Percentiles rank a stretch among this genome's conserved stretches.
Evolutionary conservation across 2,797 vertebrate genomes (phyloP).

Genomic region (Cryptoprocta ferox): DNA sequence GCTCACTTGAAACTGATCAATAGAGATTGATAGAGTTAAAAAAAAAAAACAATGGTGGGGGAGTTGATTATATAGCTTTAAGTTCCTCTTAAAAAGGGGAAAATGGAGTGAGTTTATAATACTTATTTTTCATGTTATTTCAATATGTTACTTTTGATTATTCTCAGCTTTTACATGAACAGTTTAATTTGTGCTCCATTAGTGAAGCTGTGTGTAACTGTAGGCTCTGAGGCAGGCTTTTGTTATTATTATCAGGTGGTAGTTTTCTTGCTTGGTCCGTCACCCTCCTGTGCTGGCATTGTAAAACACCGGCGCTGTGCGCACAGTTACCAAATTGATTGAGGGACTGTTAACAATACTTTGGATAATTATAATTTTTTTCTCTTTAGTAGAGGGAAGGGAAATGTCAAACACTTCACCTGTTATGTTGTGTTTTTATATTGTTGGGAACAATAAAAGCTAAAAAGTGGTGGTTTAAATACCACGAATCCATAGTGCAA

Average conservation of each 20-base stretch:
- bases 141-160: background rate
- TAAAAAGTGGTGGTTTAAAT: constrained; percentile 40
- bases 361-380: background rate
- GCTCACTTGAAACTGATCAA: constrained; percentile 75
- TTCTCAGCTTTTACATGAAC: constrained; percentile 9
- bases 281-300: background rate
- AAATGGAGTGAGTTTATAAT: background rate
- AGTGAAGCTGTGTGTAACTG: background rate
- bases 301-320: background rate
- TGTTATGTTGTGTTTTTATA: background rate
- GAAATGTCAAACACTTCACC: background rate
- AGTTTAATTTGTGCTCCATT: background rate
- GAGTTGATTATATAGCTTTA: background rate
- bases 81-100: background rate
- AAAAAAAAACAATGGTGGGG: constrained; percentile 57
- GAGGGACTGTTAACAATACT: background rate
- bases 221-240: background rate
- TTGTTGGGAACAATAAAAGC: background rate
- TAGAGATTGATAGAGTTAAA: constrained; percentile 73
- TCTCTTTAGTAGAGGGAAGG: background rate
- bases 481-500: background rate
- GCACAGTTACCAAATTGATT: background rate
- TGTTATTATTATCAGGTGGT: background rate
- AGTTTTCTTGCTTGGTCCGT: background rate
- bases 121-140: background rate